These are phyloP conservation scores for Triplophysa dalaica DNA, from an alignment of 2,113 vertebrate genomes.

Conservation along the genomic window DNA sequence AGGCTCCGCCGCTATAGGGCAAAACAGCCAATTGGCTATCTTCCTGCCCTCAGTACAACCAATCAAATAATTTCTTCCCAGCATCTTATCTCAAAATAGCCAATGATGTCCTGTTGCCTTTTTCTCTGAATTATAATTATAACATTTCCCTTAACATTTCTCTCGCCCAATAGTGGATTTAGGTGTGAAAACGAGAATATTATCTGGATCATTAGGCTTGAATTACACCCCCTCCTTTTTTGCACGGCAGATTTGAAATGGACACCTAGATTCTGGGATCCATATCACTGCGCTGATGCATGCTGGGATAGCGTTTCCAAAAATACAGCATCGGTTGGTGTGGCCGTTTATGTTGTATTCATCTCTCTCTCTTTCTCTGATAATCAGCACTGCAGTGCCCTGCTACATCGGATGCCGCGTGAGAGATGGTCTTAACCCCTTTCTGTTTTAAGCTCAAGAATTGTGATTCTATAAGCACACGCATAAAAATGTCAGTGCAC, in stretches of 20 bases:
- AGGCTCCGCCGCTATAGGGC: slow-evolving; percentile 50
- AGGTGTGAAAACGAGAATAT: background rate
- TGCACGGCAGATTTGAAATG: slow-evolving; percentile 50
- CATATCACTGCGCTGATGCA: slow-evolving; percentile 56
- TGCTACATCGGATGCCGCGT: slow-evolving; percentile 61
- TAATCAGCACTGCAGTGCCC: slow-evolving; percentile 49
- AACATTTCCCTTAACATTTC: background rate
- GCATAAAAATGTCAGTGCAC: slow-evolving; percentile 20
- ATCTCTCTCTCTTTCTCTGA: background rate
- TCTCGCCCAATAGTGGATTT: background rate
- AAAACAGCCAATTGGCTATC: slow-evolving; percentile 39
- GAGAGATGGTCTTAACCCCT: slow-evolving; percentile 72
- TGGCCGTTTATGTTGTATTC: slow-evolving; percentile 57
- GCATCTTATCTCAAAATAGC: slow-evolving; percentile 15
- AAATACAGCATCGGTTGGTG: slow-evolving; percentile 58
- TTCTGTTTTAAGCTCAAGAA: slow-evolving; percentile 68
- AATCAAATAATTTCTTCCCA: slow-evolving; percentile 30
- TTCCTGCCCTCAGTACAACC: slow-evolving; percentile 41
- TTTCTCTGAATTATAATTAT: background rate
- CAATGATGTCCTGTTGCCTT: slow-evolving; percentile 19
- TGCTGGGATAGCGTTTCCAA: slow-evolving; percentile 66
- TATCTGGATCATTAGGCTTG: slow-evolving; percentile 43
- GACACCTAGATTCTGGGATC: slow-evolving; percentile 61
- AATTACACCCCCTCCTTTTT: background rate
- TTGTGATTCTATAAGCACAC: slow-evolving; percentile 54